Evolutionary conservation across 1,140 invertebrate species (phyloP), one percentile per base, ranked within the genome.

Genomic region (Drosophila kanapiae): DNA sequence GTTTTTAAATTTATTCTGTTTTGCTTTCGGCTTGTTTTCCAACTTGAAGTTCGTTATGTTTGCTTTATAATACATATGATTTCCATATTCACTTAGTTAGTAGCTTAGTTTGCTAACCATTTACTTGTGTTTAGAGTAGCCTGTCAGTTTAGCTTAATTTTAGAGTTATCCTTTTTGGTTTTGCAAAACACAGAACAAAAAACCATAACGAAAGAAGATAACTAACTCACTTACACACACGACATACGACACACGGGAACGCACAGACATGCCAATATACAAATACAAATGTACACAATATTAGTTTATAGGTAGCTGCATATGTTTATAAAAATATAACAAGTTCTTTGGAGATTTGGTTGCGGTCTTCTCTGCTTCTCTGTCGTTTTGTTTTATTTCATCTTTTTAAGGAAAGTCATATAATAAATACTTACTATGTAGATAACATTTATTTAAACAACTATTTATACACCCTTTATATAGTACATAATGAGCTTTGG

Each of bases 271-370:
- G 51, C 47, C 18, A 70, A 67, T 64, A 81, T 84, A 84, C 48
- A 83, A 62, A 72, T 65, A 80, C n/a, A 65, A 78, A 78, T 58
- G 54, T 60, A 74, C 58, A 75, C 43, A 75, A 63, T 65, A 69
- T 78, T 74, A 72, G 72, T 77, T 75, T 58, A 6, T 59, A 63
- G 45, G 57, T 49, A 72, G 63, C 64, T 70, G 78, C 59, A 54
- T 54, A 37, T 54, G 62, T 61, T 88, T 87, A 88, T 80, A 87
- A 87, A 87, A 87, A 87, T 87, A 87, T 87, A 87, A 88, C 84
- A 87, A 88, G 84, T 88, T 83, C 80, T 75, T 87, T 88, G 80
- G 72, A 80, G 80, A 78, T 77, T 70, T 37, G 40, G 51, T 56
- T 74, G 59, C 61, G 40, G 58, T 77, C 47, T 42, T 58, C 27